Conservation (phyloP, 2,797 vertebrate genomes). For the Bradypodion ventrale region DNA sequence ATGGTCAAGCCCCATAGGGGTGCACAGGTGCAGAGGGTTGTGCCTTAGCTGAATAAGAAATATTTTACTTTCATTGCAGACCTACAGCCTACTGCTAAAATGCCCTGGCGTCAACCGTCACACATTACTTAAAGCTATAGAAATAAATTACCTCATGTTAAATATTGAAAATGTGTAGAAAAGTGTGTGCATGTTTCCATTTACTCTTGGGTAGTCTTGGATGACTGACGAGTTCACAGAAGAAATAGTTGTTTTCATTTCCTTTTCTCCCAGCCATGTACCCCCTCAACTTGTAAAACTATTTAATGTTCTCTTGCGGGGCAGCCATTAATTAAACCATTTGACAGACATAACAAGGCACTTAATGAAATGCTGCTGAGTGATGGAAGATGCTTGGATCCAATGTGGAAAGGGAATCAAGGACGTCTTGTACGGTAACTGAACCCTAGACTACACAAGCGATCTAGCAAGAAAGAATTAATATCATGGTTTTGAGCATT, state of each 20-base stretch:
- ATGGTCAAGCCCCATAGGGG: neutral
- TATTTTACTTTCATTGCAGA: neutral
- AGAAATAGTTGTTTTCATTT: neutral
- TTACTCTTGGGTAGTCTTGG: neutral
- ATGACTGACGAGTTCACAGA: neutral
- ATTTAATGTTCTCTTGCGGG: conserved; percentile 1
- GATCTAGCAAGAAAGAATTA: neutral
- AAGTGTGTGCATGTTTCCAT: neutral
- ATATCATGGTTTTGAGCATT: neutral
- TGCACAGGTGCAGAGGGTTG: neutral
- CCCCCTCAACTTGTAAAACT: no score
- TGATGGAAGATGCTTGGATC: neutral
- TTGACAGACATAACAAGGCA: neutral
- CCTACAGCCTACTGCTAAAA: neutral
- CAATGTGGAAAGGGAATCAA: neutral
- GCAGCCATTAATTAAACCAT: neutral
- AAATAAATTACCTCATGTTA: neutral
- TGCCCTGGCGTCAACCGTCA: neutral
- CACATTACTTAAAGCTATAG: neutral
- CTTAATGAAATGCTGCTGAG: neutral
- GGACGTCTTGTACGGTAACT: neutral
- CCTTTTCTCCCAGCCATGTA: neutral
- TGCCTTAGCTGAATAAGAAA: neutral
- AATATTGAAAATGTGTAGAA: neutral
- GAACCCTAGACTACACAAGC: neutral